Evolutionary conservation across 1,140 invertebrate genomes (phyloP).

Genomic region (Macrobrachium rosenbergii): DNA sequence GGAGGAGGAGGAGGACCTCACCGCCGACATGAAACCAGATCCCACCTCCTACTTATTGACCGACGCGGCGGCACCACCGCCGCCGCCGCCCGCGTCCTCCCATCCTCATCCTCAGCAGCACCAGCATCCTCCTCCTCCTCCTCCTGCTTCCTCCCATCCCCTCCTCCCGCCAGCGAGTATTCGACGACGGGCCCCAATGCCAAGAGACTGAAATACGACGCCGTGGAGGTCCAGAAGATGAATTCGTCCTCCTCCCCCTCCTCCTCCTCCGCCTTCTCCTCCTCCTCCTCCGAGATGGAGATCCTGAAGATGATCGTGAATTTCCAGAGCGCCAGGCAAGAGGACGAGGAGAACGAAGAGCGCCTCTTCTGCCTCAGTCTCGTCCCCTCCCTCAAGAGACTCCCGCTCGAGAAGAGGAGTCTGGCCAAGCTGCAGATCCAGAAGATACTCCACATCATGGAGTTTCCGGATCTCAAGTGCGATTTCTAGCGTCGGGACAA

Average conservation of each 20-base stretch:
- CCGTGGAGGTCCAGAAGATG: not conserved
- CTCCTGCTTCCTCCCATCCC: not conserved
- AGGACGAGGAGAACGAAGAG: slow-evolving; percentile 36
- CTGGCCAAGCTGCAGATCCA: slow-evolving; percentile 51
- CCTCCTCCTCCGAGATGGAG: slow-evolving; percentile 1
- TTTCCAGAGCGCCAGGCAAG: not conserved
- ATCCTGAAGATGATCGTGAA: not conserved
- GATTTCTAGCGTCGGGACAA: too few relatives aligned
- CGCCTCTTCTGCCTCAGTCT: slow-evolving; percentile 40
- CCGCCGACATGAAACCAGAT: not conserved
- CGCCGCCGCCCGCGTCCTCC: not conserved
- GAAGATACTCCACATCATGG: slow-evolving; percentile 8
- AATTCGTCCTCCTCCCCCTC: not conserved
- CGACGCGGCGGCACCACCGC: not conserved
- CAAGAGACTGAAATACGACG: not conserved
- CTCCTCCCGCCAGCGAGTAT: slow-evolving; percentile 4
- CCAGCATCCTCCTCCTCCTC: not conserved
- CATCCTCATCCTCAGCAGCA: not conserved
- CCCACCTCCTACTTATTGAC: too few relatives aligned
- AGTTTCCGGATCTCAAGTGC: not conserved
- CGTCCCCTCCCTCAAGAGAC: slow-evolving; percentile 25
- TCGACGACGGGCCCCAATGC: not conserved
- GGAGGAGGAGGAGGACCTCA: slow-evolving; percentile 30
- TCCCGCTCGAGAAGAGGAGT: slow-evolving; percentile 45
- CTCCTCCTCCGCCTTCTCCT: slow-evolving; percentile 11